Evolutionary conservation across 2,888 invertebrate genomes (phyloP).

Genomic region (Deroplatys truncata): DNA sequence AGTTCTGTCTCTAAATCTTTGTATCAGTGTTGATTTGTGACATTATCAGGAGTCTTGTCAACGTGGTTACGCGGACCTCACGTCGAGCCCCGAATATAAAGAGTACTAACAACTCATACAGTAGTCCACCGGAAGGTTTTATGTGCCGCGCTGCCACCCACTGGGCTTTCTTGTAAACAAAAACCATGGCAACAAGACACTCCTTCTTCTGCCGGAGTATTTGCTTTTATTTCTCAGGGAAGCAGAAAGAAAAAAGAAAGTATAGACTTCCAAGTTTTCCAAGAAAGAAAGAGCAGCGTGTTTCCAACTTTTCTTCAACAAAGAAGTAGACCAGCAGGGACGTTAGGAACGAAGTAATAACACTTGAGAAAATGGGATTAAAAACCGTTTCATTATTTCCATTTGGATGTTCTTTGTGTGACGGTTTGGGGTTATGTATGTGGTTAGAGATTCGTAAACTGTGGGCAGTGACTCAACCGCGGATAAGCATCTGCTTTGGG

Average conservation of each 20-base stretch:
- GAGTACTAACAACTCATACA: not conserved
- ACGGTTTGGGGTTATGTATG: not conserved
- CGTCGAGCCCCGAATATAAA: not conserved
- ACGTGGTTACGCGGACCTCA: not conserved
- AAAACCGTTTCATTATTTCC: not conserved
- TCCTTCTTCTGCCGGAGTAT: not conserved
- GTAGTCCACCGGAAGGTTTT: not conserved
- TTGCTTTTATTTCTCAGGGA: not conserved
- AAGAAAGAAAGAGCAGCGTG: not conserved
- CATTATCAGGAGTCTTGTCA: not conserved
- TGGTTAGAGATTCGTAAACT: not conserved
- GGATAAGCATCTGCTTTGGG: not conserved
- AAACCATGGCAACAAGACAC: not conserved
- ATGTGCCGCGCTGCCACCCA: not conserved
- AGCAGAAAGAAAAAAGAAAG: not conserved
- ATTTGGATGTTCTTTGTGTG: not conserved
- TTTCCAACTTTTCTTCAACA: not conserved
- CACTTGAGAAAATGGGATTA: not conserved
- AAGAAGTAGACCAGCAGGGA: not conserved
- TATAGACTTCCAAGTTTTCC: not conserved
- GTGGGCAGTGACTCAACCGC: not conserved
- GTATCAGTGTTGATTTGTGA: too few relatives aligned
- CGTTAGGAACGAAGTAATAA: not conserved
- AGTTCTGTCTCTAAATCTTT: too few relatives aligned
- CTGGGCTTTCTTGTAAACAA: not conserved